Evolutionary conservation across 2,113 vertebrate species (phyloP), one percentile per base, ranked within the genome.

Genomic region (Salvelinus fontinalis): DNA sequence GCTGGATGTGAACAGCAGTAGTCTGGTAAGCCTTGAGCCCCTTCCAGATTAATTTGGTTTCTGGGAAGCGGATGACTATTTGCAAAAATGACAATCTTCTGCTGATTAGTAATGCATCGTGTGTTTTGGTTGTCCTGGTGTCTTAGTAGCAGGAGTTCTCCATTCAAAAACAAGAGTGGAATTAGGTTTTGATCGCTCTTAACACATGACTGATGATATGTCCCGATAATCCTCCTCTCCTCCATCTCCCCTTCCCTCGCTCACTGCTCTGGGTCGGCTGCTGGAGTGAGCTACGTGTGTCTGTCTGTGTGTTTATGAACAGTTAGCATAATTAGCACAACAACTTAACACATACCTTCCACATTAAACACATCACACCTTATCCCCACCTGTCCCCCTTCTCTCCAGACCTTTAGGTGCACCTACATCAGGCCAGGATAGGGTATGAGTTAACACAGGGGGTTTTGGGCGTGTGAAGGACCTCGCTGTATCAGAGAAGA

Each of bases 41-140:
- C 14, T 26, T 27, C 57, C 75, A 82, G 80, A 89, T 91, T 91
- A 73, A 83, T 89, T 89, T 86, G 70, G 11, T 83, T 88, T 89
- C 84, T 48, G 66, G 75, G 82, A 86, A 87, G 76, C 2, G 2
- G 76, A 24, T 82, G 86, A 87, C 75, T 85, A 79, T 76, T 65
- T 62, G 8, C 48, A 70, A 83, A 83, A 85, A 84, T 74, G 59
- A 82, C 79, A 73, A 77, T 89, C 83, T 80, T 77, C 75, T 73
- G 80, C 80, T 79, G 87, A 89, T 90, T 89, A 90, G 88, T 83
- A 83, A 90, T 81, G 77, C 87, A 88, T 90, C 85, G 82, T n/a
- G 5, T 39, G 7, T 87, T 76, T 81, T 78, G 75, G 3, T 2
- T 12, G 2, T 18, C 13, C 67, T 34, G 81, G 62, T n/a, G 66